phyloP scores from a whole-genome alignment of 2,113 vertebrate genomes.

The Tichodroma muraria region DNA sequence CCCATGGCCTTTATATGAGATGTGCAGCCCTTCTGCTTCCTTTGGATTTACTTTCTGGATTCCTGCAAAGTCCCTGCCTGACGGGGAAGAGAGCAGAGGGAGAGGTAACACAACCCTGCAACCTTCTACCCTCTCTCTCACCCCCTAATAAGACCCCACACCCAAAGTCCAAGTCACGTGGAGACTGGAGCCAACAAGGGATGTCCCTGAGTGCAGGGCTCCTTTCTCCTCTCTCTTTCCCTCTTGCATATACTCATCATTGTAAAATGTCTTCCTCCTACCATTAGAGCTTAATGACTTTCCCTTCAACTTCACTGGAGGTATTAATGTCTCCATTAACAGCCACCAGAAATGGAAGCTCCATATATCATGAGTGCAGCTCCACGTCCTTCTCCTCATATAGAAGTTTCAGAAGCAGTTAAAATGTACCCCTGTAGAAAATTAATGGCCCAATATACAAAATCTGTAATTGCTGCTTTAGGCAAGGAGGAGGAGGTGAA shows the following conservation, averaged over 20 bases:
- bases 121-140: background rate
- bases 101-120: rapidly evolving
- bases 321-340: slow-evolving; percentile 52
- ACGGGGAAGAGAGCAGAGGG: background rate
- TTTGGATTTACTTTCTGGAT: background rate
- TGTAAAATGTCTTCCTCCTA: slow-evolving; percentile 17
- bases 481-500: background rate
- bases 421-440: slow-evolving; percentile 13
- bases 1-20: background rate
- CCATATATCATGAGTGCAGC: background rate
- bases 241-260: background rate
- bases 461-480: slow-evolving; percentile 37
- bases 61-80: background rate
- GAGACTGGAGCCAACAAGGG: background rate
- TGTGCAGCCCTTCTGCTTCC: background rate
- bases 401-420: slow-evolving; percentile 37
- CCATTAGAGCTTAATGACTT: slow-evolving; percentile 40
- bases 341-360: slow-evolving; percentile 28
- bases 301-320: slow-evolving; percentile 6
- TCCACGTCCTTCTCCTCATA: background rate
- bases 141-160: background rate
- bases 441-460: slow-evolving; percentile 44
- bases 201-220: background rate
- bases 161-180: background rate
- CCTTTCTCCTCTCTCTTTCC: background rate